These are phyloP conservation scores for Lysandra coridon DNA, from an alignment of 2,888 invertebrate species.

Conservation along the genomic window DNA sequence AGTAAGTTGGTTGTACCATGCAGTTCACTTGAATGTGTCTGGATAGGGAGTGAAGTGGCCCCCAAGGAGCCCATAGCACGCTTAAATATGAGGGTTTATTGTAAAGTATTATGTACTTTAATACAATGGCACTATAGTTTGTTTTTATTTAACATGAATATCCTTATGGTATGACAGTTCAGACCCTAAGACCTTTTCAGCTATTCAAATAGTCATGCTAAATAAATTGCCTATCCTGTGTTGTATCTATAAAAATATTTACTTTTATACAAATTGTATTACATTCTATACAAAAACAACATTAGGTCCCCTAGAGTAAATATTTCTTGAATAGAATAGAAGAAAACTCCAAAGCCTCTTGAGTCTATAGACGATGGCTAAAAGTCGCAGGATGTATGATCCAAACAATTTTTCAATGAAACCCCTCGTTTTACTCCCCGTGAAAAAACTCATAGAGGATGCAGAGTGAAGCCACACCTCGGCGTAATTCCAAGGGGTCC, in stretches of 20 bases:
- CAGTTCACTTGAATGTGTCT: constrained; percentile 40
- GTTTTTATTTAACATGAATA: constrained; percentile 7
- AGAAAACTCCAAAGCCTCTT: too few relatives aligned
- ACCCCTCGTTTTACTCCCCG: too few relatives aligned
- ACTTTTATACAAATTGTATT: not conserved
- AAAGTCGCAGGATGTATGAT: too few relatives aligned
- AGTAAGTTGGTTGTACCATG: constrained; percentile 16
- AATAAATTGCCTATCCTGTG: not conserved
- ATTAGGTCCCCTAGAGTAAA: not conserved
- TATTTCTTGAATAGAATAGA: not conserved
- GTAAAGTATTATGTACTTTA: constrained; percentile 3
- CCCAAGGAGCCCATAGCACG: constrained; percentile 34
- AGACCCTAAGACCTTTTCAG: constrained; percentile 1
- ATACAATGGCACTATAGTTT: not conserved
- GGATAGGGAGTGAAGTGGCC: constrained; percentile 42
- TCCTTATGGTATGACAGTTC: not conserved
- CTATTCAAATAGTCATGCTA: not conserved
- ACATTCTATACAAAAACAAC: not conserved
- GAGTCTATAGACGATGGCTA: too few relatives aligned
- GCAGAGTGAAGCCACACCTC: too few relatives aligned
- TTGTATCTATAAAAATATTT: not conserved
- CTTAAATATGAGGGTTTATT: constrained; percentile 32
- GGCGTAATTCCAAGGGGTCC: too few relatives aligned
- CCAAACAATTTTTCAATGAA: too few relatives aligned
- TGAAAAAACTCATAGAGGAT: too few relatives aligned